phyloP scores from a whole-genome alignment of 2,113 vertebrate genomes.

The Chroicocephalus ridibundus region DNA sequence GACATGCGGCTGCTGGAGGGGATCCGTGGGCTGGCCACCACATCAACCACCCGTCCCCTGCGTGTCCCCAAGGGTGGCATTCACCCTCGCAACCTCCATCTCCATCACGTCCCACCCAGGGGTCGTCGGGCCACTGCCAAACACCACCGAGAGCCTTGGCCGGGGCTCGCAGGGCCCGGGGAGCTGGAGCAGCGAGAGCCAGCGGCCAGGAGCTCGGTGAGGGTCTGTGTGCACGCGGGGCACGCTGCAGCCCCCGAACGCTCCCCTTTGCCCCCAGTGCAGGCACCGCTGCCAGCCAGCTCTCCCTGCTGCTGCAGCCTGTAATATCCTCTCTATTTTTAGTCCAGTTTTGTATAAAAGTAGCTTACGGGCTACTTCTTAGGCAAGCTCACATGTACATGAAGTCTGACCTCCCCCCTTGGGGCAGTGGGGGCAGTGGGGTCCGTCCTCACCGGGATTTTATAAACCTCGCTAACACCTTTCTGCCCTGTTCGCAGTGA shows the following conservation, averaged over 20 bases:
- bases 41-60: not conserved
- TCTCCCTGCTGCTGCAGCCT: not conserved
- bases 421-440: fast-evolving
- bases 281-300: fast-evolving
- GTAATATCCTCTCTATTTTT: not conserved
- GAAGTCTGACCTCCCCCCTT: not conserved
- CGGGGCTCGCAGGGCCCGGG: not conserved
- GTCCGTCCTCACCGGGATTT: not conserved
- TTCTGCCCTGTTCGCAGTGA: not conserved
- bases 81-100: not conserved
- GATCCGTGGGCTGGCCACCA: not conserved
- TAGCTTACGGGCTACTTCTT: constrained; percentile 3
- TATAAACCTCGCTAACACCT: not conserved
- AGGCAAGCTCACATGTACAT: not conserved
- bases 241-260: not conserved
- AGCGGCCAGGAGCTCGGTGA: not conserved
- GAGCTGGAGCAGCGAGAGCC: not conserved
- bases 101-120: not conserved
- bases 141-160: fast-evolving
- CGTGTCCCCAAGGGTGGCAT: not conserved
- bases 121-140: fast-evolving
- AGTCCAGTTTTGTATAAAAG: constrained; percentile 21
- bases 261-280: not conserved
- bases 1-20: not conserved
- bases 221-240: not conserved